These are phyloP conservation scores for Digitonthophagus gazella DNA, from an alignment of 2,888 invertebrate genomes.

Conservation along the genomic window DNA sequence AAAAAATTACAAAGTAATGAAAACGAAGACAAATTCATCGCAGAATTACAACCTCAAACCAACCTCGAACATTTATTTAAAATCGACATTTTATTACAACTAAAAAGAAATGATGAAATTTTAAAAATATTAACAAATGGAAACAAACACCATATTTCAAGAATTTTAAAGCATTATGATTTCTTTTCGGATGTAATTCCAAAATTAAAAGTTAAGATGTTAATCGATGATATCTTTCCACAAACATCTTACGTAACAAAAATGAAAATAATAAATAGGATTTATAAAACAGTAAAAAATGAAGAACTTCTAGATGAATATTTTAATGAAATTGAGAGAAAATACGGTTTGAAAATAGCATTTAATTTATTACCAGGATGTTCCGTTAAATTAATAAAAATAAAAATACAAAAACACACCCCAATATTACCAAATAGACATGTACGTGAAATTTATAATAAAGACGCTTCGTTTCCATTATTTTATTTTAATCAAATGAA, in stretches of 20 bases:
- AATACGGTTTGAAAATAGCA: not conserved
- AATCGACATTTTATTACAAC: not conserved
- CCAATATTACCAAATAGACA: not conserved
- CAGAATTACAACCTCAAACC: not conserved
- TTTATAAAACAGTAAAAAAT: not conserved
- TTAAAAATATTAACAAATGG: not conserved
- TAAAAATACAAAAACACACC: not conserved
- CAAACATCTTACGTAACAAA: not conserved
- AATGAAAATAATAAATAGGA: not conserved
- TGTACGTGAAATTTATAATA: not conserved
- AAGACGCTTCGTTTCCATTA: not conserved
- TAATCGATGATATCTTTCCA: not conserved
- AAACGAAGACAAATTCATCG: not conserved
- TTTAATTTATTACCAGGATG: not conserved
- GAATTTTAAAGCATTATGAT: not conserved
- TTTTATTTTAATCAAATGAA: not conserved
- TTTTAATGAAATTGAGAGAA: not conserved
- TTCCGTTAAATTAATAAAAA: not conserved
- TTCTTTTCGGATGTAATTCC: not conserved
- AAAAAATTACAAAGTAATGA: not conserved
- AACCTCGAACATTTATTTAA: not conserved
- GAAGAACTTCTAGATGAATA: not conserved
- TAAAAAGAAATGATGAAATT: not conserved
- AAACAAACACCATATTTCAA: not conserved
- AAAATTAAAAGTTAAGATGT: not conserved